phyloP scores from a whole-genome alignment of 2,113 vertebrate genomes.

The Seriola rivoliana region DNA sequence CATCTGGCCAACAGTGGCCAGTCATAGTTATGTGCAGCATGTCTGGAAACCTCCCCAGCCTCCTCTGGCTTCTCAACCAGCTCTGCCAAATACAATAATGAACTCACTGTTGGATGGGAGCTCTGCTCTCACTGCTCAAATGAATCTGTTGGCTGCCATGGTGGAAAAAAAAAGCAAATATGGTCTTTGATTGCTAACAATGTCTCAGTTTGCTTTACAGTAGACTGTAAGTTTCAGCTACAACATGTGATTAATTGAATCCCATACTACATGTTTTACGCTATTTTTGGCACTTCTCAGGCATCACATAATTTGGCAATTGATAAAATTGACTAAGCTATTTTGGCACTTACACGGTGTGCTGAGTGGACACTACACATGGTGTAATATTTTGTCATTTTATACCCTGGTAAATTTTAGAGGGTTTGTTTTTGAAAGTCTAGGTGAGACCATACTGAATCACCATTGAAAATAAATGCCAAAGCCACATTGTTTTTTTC shows the following conservation, averaged over 20 bases:
- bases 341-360: background rate
- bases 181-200: constrained; percentile 20
- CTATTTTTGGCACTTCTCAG: background rate
- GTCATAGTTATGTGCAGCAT: constrained; percentile 42
- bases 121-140: constrained; percentile 22
- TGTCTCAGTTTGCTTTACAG: constrained; percentile 33
- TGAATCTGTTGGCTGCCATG: constrained; percentile 19
- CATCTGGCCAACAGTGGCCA: constrained; percentile 21
- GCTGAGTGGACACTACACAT: background rate
- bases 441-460: background rate
- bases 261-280: background rate
- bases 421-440: background rate
- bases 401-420: background rate
- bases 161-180: constrained; percentile 4
- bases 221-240: background rate
- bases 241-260: constrained; percentile 10
- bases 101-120: constrained; percentile 25
- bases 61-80: background rate
- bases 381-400: background rate
- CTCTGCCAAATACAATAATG: constrained; percentile 60
- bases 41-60: constrained; percentile 30
- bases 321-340: background rate
- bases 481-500: no score
- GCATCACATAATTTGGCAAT: background rate
- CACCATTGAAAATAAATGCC: background rate